Conservation (phyloP, 1,140 invertebrate genomes). For the Drosophila prosaltans region DNA sequence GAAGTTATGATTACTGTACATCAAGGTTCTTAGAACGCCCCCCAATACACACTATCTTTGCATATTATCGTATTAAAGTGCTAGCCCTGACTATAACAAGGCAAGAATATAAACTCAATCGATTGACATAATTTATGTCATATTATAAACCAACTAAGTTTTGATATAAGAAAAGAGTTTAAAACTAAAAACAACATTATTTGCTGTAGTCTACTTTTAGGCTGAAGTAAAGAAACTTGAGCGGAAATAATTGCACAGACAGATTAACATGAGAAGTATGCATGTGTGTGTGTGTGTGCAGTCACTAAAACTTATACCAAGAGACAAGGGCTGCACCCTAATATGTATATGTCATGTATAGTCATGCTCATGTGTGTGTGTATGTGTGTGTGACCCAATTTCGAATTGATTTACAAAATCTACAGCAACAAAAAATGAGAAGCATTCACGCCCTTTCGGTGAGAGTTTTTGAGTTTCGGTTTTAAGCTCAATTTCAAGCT, state of each 20-base stretch:
- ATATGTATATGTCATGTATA: not conserved
- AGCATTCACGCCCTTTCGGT: slow-evolving; percentile 30
- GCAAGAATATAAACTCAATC: no score
- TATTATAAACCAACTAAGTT: no score
- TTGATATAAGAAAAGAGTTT: no score
- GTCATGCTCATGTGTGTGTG: slow-evolving; percentile 6
- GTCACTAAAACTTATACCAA: not conserved
- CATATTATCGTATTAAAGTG: no score
- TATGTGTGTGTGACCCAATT: slow-evolving; percentile 61
- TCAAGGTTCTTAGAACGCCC: no score
- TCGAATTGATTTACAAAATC: slow-evolving; percentile 75
- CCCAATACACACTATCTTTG: no score
- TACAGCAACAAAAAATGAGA: slow-evolving; percentile 45
- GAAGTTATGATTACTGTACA: no score
- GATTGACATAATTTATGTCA: no score
- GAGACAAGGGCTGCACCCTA: not conserved
- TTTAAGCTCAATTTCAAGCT: slow-evolving; percentile 19
- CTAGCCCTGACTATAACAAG: no score
- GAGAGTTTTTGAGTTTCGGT: slow-evolving; percentile 20
- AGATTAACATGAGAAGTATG: not conserved
- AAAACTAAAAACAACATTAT: no score
- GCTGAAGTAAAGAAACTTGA: not conserved
- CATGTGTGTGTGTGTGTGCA: slow-evolving; percentile 22
- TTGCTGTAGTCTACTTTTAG: slow-evolving; percentile 1
- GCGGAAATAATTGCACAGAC: not conserved